Evolutionary conservation across 2,888 invertebrate genomes (phyloP), one percentile per base, ranked within the genome.

Genomic region (Galerucella calmariensis): DNA sequence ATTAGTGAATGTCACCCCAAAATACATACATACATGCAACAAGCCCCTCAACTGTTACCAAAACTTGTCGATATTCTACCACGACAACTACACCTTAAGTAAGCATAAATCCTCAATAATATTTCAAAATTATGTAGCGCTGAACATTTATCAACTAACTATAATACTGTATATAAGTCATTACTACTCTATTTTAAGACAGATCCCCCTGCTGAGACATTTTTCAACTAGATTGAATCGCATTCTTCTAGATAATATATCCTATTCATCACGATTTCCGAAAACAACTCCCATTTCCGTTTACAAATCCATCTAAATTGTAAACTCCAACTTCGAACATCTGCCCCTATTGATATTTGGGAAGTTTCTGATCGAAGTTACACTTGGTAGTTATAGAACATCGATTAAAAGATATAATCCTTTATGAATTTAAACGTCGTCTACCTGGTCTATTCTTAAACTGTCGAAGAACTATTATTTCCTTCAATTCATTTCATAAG

Each of bases 291-390:
- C 66, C 58, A 58, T 63, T 59, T 72, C 66, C 72, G 35, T 67
- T 72, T 71, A 66, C 65, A 58, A 58, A 71, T 71, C 65, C 66
- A 71, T 72, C 56, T 44, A 59, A 66, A 72, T 72, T 67, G 72
- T 67, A 72, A 72, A 67, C 72, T 58, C 59, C 56, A 72, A 72
- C 66, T 72, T 72, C 66, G 66, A 67, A 67, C 72, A 72, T 72
- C 72, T 72, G 72, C 67, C 66, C 59, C 48, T 66, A 72, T 72
- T 72, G 59, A 72, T 72, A 67, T 72, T 72, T 72, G 66, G 66
- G 59, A 67, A 72, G 72, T 72, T 72, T 72, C 66, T 67, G 59
- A 72, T 72, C 53, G 35, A 14, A 46, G 66, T 48, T 63, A 44
- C 66, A 72, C 46, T 66, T 67, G 66, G 46, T 46, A 44, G 63